These are phyloP conservation scores for Malurus elegans DNA, from an alignment of 2,113 vertebrate species.

Conservation along the genomic window DNA sequence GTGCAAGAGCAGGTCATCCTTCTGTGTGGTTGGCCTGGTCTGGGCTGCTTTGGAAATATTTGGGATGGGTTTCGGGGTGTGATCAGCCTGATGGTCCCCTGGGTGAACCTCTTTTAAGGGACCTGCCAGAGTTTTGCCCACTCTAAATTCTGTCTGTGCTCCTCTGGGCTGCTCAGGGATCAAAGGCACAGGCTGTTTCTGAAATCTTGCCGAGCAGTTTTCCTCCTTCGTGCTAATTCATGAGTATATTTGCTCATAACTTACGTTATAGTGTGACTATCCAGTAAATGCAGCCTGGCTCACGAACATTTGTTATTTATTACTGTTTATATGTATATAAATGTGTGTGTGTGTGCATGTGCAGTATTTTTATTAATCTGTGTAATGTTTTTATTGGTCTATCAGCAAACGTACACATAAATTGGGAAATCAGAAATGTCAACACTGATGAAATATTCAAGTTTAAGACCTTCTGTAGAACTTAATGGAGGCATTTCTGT, in stretches of 20 bases:
- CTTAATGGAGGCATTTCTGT: conserved; percentile 3
- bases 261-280: background rate
- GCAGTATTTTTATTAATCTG: background rate
- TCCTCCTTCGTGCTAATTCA: background rate
- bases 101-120: background rate
- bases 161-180: background rate
- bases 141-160: background rate
- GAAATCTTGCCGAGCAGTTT: background rate
- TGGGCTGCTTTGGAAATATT: background rate
- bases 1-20: background rate
- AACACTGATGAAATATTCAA: background rate
- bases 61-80: background rate
- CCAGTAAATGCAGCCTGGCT: background rate
- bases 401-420: background rate
- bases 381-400: background rate
- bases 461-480: background rate
- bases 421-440: background rate
- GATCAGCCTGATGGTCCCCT: background rate
- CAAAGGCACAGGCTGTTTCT: background rate
- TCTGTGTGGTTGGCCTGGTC: background rate
- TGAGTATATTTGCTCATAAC: background rate
- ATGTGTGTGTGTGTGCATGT: background rate
- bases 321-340: background rate
- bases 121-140: background rate
- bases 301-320: background rate